Base-by-base conservation (phyloP, 2,888 invertebrate genomes). In the Punctoribates punctum region DNA sequence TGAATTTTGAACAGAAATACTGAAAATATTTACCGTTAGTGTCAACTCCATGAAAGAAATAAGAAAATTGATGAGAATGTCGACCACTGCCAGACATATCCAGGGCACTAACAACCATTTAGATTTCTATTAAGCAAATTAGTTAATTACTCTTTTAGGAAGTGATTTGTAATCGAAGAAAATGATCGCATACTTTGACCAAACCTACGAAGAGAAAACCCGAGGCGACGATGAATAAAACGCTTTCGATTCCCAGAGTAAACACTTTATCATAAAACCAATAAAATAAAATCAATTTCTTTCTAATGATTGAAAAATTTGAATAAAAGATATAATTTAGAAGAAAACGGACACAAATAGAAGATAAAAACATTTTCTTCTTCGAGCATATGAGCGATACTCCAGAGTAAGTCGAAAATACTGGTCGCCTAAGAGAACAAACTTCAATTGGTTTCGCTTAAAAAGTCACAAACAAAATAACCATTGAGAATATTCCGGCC, bases 401-500 rank as follows among this genome's bases (percentile, higher is more conserved):
- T 77, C 77, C 77, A 77, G n/a, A 77, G 20, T 74, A 77, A 42
- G 67, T 77, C 77, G 48, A 77, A 77, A 34, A 77, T 74, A 42
- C 77, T 77, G 11, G 77, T 77, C 27, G 73, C 62, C 77, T 76
- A 27, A n/a, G 1, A 13, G 23, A 4, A 17, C 13, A 34, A 15
- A 9, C 3, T n/a, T 23, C 20, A 57, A 23, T 57, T 57, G 57
- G 5, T 57, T 57, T 27, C 8, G 9, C 17, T 27, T 27, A n/a
- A 27, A 5, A 20, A 23, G 5, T 20, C 5, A 54, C 13, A 54
- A 54, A 20, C 2, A 54, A 8, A 1, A 60, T 3, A 73, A 77
- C 77, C 73, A 73, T 73, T 29, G 77, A 38, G 54, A 73, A 77
- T 27, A 77, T 77, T 51, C 77, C 77, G 23, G 77, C 77, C 57